phyloP scores from a whole-genome alignment of 2,113 vertebrate genomes.

The Lycaon pictus region DNA sequence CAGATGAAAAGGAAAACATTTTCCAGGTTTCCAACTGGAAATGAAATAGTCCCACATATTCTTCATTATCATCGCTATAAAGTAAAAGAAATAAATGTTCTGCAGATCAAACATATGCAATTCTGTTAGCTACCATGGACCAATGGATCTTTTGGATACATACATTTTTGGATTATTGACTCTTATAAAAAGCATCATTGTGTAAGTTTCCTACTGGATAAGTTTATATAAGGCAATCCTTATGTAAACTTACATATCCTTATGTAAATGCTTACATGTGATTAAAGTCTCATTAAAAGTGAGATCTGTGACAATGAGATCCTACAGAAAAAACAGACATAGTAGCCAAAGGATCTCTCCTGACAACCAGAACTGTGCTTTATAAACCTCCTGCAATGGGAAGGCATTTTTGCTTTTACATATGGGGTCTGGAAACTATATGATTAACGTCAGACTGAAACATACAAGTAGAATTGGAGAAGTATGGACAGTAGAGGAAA shows the following conservation, averaged over 20 bases:
- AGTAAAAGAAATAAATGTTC: neutral
- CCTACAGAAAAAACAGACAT: neutral
- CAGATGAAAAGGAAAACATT: neutral
- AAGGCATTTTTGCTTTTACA: neutral
- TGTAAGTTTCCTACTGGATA: neutral
- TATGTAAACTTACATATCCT: neutral
- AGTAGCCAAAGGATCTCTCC: neutral
- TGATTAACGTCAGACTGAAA: neutral
- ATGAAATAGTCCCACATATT: neutral
- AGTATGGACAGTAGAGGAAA: neutral
- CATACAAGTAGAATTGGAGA: neutral
- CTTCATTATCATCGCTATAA: neutral
- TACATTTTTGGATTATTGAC: neutral
- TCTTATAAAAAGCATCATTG: neutral
- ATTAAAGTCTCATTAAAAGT: conserved; percentile 45
- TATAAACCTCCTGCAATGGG: neutral
- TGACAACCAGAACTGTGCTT: neutral
- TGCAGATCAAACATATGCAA: neutral
- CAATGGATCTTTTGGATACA: neutral
- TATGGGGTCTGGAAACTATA: neutral
- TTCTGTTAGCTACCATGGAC: neutral
- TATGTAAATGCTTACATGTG: neutral
- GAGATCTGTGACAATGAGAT: neutral
- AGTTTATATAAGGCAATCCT: neutral
- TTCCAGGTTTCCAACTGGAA: neutral